These are phyloP conservation scores for Tiliacea citrago DNA, from an alignment of 2,888 invertebrate genomes.

Conservation along the genomic window DNA sequence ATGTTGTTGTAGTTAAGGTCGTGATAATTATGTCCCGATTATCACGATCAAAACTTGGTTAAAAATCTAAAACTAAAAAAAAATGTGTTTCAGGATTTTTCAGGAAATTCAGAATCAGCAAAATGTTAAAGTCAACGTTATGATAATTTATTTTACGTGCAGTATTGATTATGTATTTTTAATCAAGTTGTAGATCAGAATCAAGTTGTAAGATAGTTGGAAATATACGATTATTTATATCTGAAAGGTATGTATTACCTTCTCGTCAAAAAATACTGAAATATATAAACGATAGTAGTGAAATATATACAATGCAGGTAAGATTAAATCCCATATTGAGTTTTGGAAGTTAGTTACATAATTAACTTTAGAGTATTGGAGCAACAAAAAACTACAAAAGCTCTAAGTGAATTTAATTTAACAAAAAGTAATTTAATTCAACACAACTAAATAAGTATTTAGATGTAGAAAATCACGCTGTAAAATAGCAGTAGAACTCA, in stretches of 20 bases:
- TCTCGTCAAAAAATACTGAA: not conserved
- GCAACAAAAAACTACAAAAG: slow-evolving; percentile 11
- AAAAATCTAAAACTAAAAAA: slow-evolving; percentile 4
- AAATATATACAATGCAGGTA: slow-evolving; percentile 7
- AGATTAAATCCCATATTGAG: slow-evolving; percentile 8
- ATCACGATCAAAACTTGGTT: not conserved
- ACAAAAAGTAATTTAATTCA: not conserved
- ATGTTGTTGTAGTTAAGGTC: slow-evolving; percentile 24
- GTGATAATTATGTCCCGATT: not conserved
- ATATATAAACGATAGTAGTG: not conserved
- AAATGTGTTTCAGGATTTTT: not conserved
- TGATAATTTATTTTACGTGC: not conserved
- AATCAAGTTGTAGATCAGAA: slow-evolving; percentile 29
- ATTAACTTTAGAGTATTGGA: not conserved
- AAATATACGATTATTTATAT: not conserved
- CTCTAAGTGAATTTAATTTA: not conserved
- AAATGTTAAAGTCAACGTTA: not conserved
- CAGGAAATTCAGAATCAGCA: not conserved
- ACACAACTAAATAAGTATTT: slow-evolving; percentile 35
- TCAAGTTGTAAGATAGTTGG: too few species aligned
- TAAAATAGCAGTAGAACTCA: slow-evolving; percentile 56
- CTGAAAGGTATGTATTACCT: not conserved
- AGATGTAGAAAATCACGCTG: slow-evolving; percentile 57
- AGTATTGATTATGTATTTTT: slow-evolving; percentile 16
- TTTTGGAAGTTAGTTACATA: not conserved